These are phyloP conservation scores for Asarcornis scutulata DNA, from an alignment of 2,113 vertebrate species.

Conservation along the genomic window DNA sequence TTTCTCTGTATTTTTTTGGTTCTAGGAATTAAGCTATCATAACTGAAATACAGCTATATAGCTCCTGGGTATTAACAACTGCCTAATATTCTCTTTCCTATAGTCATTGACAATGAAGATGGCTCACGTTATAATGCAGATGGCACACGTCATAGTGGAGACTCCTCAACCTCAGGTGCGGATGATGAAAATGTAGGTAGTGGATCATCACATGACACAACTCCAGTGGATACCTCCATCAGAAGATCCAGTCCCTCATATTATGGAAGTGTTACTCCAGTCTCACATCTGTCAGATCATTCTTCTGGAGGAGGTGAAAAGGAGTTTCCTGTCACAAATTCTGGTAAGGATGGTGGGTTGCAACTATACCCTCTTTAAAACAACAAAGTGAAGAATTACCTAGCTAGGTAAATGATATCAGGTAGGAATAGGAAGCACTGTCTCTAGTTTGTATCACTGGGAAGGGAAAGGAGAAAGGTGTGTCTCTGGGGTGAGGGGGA, in stretches of 20 bases:
- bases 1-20: background rate
- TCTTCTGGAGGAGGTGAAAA: background rate
- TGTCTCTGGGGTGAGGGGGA: background rate
- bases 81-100: background rate
- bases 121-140: conserved; percentile 66
- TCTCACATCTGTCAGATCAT: background rate
- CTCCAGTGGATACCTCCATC: conserved; percentile 44
- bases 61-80: background rate
- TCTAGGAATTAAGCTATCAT: background rate
- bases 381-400: background rate
- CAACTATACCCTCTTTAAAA: background rate
- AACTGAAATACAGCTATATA: background rate
- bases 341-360: conserved; percentile 58
- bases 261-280: background rate
- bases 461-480: background rate
- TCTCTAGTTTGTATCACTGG: background rate
- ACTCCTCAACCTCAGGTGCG: conserved; percentile 28
- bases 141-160: conserved; percentile 27
- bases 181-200: conserved; percentile 70
- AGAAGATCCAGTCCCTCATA: conserved; percentile 47
- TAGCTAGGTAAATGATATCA: background rate
- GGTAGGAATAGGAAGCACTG: background rate
- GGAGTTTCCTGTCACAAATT: background rate
- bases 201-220: conserved; percentile 66
- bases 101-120: conserved; percentile 77